Evolutionary conservation across 2,888 invertebrate species (phyloP).

Genomic region (Seira sanloemensis): DNA sequence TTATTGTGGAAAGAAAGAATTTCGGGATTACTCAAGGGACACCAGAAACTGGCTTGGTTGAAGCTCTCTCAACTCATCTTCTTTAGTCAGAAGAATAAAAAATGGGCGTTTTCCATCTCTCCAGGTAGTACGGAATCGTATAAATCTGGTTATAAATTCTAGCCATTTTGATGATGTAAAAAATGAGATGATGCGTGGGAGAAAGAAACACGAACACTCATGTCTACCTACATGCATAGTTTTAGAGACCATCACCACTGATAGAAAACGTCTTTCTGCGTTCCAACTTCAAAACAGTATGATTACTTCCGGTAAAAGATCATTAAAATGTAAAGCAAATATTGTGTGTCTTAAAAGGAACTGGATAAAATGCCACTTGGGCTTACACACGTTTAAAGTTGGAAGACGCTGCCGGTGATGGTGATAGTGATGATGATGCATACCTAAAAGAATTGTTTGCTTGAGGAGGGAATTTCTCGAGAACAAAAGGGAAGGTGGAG

Average conservation of each 20-base stretch:
- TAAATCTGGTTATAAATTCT: too few relatives aligned
- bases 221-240: neutral
- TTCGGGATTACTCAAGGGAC: constrained; percentile 36
- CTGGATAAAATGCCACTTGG: constrained; percentile 26
- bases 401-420: too few relatives aligned
- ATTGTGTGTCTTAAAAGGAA: neutral
- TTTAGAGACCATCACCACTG: too few relatives aligned
- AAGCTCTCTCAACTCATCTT: constrained; percentile 36
- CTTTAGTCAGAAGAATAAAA: constrained; percentile 49
- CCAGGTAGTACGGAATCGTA: constrained; percentile 37
- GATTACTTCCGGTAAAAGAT: neutral
- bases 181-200: constrained; percentile 38
- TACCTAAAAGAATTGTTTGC: neutral
- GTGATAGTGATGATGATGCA: neutral
- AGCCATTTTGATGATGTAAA: constrained; percentile 9
- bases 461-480: too few relatives aligned
- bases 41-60: constrained; percentile 33
- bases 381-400: neutral
- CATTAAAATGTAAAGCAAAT: neutral
- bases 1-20: neutral
- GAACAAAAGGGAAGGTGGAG: neutral
- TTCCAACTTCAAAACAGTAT: neutral
- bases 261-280: neutral
- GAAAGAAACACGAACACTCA: too few relatives aligned
- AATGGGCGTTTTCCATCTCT: constrained; percentile 56